Conservation (phyloP, 1,140 invertebrate species). For the Zaprionus nigranus region DNA sequence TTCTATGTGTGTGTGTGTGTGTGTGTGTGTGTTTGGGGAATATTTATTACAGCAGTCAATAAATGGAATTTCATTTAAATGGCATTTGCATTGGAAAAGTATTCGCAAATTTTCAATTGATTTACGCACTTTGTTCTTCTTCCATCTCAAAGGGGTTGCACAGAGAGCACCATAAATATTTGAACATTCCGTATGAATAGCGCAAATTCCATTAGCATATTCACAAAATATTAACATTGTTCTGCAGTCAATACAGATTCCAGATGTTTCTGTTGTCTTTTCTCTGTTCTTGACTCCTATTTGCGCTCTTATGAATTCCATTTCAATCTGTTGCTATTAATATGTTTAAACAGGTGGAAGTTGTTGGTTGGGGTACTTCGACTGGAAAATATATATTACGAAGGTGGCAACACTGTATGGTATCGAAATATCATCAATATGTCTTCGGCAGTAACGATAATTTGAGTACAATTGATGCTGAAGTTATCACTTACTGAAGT, state of each 20-base stretch:
- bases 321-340: neutral
- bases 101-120: constrained; percentile 19
- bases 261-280: neutral
- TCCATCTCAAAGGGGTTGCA: neutral
- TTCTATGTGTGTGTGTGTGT: neutral
- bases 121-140: constrained; percentile 16
- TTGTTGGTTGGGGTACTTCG: too few relatives aligned
- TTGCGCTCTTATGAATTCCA: neutral
- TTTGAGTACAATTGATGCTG: too few relatives aligned
- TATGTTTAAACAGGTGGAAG: neutral
- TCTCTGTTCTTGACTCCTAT: neutral
- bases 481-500: too few relatives aligned
- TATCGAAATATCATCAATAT: too few relatives aligned
- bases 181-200: neutral
- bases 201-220: constrained; percentile 2
- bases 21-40: constrained; percentile 16
- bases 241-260: neutral
- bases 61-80: constrained; percentile 58
- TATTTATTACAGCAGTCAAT: constrained; percentile 53
- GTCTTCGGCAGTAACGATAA: too few relatives aligned
- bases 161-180: neutral
- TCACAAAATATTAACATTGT: neutral
- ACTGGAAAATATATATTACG: too few relatives aligned
- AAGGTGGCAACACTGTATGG: too few relatives aligned
- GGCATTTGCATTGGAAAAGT: constrained; percentile 6